phyloP scores from a whole-genome alignment of 2,797 vertebrate species.

The Gymnopithys bicolor region DNA sequence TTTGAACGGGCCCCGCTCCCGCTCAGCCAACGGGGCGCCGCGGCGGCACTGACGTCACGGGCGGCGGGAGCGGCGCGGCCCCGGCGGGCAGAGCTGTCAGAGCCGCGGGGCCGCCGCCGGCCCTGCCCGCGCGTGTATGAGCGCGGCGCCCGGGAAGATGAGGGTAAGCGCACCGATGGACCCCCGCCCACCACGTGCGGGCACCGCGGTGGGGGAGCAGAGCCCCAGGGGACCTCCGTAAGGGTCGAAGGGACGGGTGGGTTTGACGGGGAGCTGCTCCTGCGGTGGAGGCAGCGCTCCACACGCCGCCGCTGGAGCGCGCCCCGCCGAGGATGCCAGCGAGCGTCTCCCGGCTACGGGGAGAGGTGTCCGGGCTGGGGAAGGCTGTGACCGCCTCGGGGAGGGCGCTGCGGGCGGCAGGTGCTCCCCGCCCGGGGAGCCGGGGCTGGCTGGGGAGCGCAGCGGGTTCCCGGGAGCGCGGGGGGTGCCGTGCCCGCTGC shows the following conservation, averaged over 20 bases:
- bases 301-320: background rate
- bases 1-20: conserved; percentile 57
- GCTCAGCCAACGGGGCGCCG: conserved; percentile 34
- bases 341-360: background rate
- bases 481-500: background rate
- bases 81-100: background rate
- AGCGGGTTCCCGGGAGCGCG: background rate
- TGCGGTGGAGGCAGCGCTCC: background rate
- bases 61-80: background rate
- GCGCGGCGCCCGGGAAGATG: conserved; percentile 47
- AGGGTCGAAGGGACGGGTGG: background rate
- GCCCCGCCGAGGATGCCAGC: background rate
- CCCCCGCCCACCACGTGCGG: no score
- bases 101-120: background rate
- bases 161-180: conserved; percentile 30
- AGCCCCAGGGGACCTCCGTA: background rate
- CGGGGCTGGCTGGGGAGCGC: background rate
- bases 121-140: background rate
- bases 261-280: background rate
- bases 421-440: background rate
- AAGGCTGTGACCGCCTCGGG: background rate
- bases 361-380: background rate
- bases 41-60: conserved; percentile 40
- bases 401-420: background rate
- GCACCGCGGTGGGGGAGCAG: background rate